Percentiles rank a stretch among this genome's conserved stretches.
Conservation (phyloP, 2,797 vertebrate genomes). For the Myoxocephalus aenaeus region DNA sequence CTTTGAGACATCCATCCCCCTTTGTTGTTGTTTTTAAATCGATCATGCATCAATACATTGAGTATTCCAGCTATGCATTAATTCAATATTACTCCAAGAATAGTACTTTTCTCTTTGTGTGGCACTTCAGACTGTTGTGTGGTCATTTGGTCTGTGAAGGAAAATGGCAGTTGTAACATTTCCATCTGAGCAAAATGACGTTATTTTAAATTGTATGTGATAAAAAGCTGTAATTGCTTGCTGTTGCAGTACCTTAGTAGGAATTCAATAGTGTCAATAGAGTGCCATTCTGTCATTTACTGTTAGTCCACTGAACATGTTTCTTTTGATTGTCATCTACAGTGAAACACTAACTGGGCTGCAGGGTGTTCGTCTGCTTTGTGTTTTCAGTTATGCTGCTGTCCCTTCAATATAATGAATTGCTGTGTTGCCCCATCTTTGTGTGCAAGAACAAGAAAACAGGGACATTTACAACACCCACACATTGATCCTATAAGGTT, state of each 20-base stretch:
- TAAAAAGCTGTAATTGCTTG: constrained; percentile 71
- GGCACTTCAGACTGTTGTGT: not conserved
- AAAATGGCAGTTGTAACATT: constrained; percentile 70
- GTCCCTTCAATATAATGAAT: constrained; percentile 46
- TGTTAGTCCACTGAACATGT: constrained; percentile 62
- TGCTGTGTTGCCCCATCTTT: constrained; percentile 22
- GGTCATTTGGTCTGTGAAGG: constrained; percentile 23
- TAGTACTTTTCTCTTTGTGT: constrained; percentile 4
- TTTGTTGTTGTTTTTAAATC: constrained; percentile 3
- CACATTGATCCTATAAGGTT: constrained; percentile 56
- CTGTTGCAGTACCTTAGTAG: constrained; percentile 57
- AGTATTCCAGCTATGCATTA: not conserved
- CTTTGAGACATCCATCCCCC: constrained; percentile 6
- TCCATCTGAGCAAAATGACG: constrained; percentile 60
- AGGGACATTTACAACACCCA: constrained; percentile 26
- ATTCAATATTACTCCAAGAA: constrained; percentile 5
- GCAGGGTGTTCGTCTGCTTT: constrained; percentile 44
- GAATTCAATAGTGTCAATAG: constrained; percentile 76
- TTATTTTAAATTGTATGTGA: constrained; percentile 72
- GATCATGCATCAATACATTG: constrained; percentile 10
- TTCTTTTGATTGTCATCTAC: constrained; percentile 68
- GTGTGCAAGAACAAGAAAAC: constrained; percentile 23
- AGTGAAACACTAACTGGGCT: constrained; percentile 65
- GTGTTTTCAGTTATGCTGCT: constrained; percentile 41
- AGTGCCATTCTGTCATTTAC: constrained; percentile 72